These are phyloP conservation scores for Heliconius aoede DNA, from an alignment of 2,888 invertebrate genomes.

Conservation along the genomic window DNA sequence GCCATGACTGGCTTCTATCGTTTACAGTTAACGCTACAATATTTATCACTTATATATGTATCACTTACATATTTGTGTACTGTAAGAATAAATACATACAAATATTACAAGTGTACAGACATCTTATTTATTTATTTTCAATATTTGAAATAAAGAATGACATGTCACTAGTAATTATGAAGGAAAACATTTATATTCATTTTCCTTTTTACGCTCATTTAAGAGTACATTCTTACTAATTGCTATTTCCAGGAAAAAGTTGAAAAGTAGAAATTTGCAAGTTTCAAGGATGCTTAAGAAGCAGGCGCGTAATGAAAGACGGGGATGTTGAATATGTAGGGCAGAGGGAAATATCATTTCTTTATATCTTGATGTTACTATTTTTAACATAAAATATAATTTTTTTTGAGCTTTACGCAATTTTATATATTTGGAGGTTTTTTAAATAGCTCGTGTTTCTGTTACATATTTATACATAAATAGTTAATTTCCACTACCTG, in stretches of 20 bases:
- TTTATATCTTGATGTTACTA: not conserved
- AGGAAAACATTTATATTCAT: constrained; percentile 4
- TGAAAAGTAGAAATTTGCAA: constrained; percentile 26
- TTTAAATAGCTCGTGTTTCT: not conserved
- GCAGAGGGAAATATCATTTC: constrained; percentile 8
- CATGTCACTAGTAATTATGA: not conserved
- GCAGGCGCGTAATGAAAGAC: constrained; percentile 25
- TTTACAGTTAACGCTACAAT: too few relatives aligned
- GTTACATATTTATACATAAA: not conserved
- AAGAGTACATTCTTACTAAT: constrained; percentile 25
- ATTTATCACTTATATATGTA: too few relatives aligned
- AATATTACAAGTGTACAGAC: not conserved
- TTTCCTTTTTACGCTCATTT: constrained; percentile 20
- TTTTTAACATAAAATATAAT: not conserved
- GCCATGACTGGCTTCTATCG: too few relatives aligned
- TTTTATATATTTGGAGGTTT: not conserved
- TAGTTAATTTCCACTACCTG: not conserved
- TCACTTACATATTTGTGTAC: too few relatives aligned
- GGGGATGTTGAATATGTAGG: constrained; percentile 23
- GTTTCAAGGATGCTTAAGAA: constrained; percentile 34
- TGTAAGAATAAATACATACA: too few relatives aligned
- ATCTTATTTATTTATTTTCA: not conserved
- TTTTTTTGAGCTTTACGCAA: not conserved
- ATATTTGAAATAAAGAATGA: not conserved
- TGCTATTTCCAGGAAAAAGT: constrained; percentile 24